Evolutionary conservation across 2,113 vertebrate species (phyloP).

Genomic region (Sinocyclocheilus anophthalmus): DNA sequence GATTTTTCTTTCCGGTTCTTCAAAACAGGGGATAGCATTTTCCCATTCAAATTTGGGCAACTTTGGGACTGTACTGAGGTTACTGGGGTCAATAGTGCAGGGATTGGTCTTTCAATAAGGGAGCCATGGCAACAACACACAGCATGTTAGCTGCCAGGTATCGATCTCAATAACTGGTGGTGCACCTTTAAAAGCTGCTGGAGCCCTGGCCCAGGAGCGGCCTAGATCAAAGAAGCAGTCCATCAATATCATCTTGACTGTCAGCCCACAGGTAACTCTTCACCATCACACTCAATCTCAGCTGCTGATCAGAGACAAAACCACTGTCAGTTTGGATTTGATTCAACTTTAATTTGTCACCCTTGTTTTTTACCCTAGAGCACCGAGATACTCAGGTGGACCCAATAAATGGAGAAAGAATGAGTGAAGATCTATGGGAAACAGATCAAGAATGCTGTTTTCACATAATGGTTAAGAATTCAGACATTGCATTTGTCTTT

Average conservation of each 20-base stretch:
- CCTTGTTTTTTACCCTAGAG: not conserved
- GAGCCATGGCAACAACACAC: slow-evolving; percentile 58
- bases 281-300: slow-evolving; percentile 45
- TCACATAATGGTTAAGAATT: not conserved
- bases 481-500: not conserved
- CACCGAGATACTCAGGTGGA: slow-evolving; percentile 25
- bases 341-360: slow-evolving; percentile 49
- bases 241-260: slow-evolving; percentile 51
- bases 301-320: slow-evolving; percentile 53
- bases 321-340: slow-evolving; percentile 45
- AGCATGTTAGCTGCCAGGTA: slow-evolving; percentile 57
- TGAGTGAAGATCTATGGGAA: not conserved
- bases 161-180: slow-evolving; percentile 49
- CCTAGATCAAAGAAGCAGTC: slow-evolving; percentile 55
- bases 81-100: slow-evolving; percentile 50
- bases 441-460: not conserved
- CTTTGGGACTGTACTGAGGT: slow-evolving; percentile 32
- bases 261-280: slow-evolving; percentile 47
- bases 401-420: not conserved
- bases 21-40: not conserved
- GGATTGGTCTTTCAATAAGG: slow-evolving; percentile 49
- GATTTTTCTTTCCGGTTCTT: not conserved
- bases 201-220: slow-evolving; percentile 1
- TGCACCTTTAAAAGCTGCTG: slow-evolving; percentile 32
- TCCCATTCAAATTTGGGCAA: slow-evolving; percentile 13